Base-by-base conservation (phyloP, 2,888 invertebrate genomes). In the Nephrotoma appendiculata region DNA sequence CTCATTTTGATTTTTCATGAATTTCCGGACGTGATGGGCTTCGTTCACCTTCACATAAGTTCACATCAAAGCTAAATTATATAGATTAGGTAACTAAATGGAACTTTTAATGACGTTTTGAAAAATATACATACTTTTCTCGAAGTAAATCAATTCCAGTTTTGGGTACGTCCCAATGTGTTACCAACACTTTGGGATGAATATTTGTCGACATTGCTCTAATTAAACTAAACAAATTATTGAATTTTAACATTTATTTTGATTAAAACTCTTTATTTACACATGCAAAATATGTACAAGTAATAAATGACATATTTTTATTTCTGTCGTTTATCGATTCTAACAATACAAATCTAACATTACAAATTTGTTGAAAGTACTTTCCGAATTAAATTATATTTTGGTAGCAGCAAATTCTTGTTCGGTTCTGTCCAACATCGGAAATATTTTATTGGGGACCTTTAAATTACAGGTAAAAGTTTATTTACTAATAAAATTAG, bases 141-240 rank as follows among this genome's bases (percentile, higher is more conserved):
- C 92, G 91, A n/a, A 97, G 92, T 87, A 96, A 89, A 87, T 94
- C 92, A 31, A 96, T 90, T 84, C 94, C 96, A 88, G 92, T 93
- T 86, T 93, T 90, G 0, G 95, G 95, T 88, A 95, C 94, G 90
- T 95, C 94, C 0, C 94, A 93, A 45, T 96, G 94, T 5, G 96
- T 95, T 42, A 96, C 93, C 87, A 96, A 92, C 88, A 97, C 95
- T 91, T 94, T 95, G 0, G 52, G 86, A 6, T 19, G 84, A 43
- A n/a, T 84, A 4, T 42, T 4, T 42, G n/a, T 9, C 11, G 19
- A 2, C 71, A 71, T 71, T 31, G 31, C 31, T 31, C 31, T 31
- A 31, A 31, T 31, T 71, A 15, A 5, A 57, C 6, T 52, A n/a
- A 57, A 57, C 15, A 57, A 57, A 57, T 15, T 52, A 52, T 52